These are phyloP conservation scores for Sorex maritimensis DNA, from an alignment of 2,797 vertebrate species.

Conservation along the genomic window DNA sequence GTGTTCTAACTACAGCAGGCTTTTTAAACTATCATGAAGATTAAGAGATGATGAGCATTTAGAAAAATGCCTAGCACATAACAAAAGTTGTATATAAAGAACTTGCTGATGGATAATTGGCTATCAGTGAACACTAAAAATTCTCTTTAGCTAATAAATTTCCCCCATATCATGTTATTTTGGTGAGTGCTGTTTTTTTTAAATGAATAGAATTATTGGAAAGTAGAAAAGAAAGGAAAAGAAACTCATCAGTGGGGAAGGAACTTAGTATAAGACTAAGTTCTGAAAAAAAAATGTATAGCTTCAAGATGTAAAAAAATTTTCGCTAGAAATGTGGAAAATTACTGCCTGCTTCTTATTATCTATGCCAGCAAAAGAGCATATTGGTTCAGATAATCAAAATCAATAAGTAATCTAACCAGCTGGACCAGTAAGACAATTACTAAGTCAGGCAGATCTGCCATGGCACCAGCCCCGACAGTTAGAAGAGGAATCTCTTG, in stretches of 20 bases:
- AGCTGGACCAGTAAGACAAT: conserved; percentile 80
- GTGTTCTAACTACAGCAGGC: background rate
- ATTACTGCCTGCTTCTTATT: conserved; percentile 48
- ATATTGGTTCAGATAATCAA: conserved; percentile 82
- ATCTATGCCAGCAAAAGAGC: conserved; percentile 68
- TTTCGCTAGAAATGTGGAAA: conserved; percentile 71
- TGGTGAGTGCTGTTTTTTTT: conserved; percentile 54
- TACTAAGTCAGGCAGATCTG: conserved; percentile 79
- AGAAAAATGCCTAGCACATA: background rate
- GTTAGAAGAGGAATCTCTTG: conserved; percentile 74
- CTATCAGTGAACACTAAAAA: conserved; percentile 3
- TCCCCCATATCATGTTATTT: background rate
- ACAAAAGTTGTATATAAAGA: background rate
- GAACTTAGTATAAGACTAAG: too few species aligned
- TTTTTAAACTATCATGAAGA: background rate
- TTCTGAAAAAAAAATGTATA: too few species aligned
- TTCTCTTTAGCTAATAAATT: conserved; percentile 37
- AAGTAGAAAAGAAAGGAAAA: too few species aligned
- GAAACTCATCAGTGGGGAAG: too few species aligned
- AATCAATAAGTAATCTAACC: conserved; percentile 83
- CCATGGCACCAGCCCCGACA: conserved; percentile 80
- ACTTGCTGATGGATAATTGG: background rate
- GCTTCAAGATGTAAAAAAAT: conserved; percentile 65
- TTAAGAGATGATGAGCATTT: background rate
- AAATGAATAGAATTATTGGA: too few species aligned